These are phyloP conservation scores for Palythoa heliodiscus DNA, from an alignment of 92 coral and sea anemone genomes.

Conservation along the genomic window DNA sequence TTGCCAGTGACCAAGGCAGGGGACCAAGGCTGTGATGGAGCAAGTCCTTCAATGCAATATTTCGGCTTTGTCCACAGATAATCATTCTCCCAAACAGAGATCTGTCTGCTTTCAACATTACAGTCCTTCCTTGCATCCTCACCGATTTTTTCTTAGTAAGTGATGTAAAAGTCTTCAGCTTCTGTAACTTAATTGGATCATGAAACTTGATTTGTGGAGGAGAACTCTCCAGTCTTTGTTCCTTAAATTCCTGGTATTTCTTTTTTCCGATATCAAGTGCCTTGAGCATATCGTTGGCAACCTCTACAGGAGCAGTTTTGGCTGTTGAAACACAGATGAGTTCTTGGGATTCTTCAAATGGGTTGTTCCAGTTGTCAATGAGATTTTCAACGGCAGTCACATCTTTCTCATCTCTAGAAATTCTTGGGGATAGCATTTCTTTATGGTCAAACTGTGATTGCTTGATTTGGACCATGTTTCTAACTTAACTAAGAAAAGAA, in stretches of 20 bases:
- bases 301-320: slow-evolving; percentile 28
- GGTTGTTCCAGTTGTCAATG: slow-evolving; percentile 43
- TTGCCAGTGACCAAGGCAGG: slow-evolving; percentile 33
- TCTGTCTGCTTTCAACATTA: slow-evolving; percentile 56
- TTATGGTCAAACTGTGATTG: slow-evolving; percentile 3
- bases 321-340: slow-evolving; percentile 38
- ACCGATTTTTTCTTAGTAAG: slow-evolving; percentile 47
- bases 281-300: slow-evolving; percentile 13
- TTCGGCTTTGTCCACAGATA: slow-evolving; percentile 50
- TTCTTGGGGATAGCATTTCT: slow-evolving; percentile 26
- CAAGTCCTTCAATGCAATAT: slow-evolving; percentile 48
- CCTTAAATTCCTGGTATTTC: slow-evolving; percentile 32
- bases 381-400: slow-evolving; percentile 33
- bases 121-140: not conserved
- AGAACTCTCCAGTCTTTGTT: slow-evolving; percentile 44
- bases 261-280: slow-evolving; percentile 18
- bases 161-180: slow-evolving; percentile 48
- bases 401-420: slow-evolving; percentile 44
- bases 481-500: slow-evolving; percentile 33
- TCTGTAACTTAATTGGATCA: slow-evolving; percentile 46
- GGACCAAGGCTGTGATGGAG: slow-evolving; percentile 54
- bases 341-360: slow-evolving; percentile 36
- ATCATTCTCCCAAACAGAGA: slow-evolving; percentile 41
- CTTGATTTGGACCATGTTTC: slow-evolving; percentile 16
- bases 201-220: slow-evolving; percentile 46